These are phyloP conservation scores for Hylyphantes graminicola DNA, from an alignment of 1,140 invertebrate species.

Conservation along the genomic window DNA sequence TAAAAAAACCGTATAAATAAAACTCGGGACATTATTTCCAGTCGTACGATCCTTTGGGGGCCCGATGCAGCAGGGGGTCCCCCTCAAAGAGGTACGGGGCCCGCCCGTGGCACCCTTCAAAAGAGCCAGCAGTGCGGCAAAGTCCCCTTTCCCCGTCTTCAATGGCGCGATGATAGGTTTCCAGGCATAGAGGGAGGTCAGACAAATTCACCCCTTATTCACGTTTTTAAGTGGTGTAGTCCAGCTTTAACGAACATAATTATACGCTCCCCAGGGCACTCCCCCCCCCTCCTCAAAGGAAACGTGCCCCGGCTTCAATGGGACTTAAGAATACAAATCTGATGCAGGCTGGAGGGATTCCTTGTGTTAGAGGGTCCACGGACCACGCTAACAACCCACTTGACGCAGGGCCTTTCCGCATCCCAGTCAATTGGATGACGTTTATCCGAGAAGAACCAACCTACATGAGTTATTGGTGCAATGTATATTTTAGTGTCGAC, in stretches of 20 bases:
- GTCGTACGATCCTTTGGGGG: constrained; percentile 20
- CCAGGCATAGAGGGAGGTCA: constrained; percentile 42
- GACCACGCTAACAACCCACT: constrained; percentile 53
- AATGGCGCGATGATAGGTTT: constrained; percentile 47
- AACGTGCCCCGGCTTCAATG: constrained; percentile 48
- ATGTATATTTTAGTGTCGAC: too few relatives aligned
- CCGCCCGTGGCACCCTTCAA: constrained; percentile 44
- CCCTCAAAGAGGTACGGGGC: constrained; percentile 2
- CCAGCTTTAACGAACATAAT: constrained; percentile 61
- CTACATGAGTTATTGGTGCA: too few relatives aligned
- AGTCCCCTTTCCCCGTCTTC: constrained; percentile 2
- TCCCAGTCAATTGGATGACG: constrained; percentile 33
- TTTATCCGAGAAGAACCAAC: constrained; percentile 12
- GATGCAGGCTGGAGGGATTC: constrained; percentile 5
- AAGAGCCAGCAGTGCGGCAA: constrained; percentile 48
- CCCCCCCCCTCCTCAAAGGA: constrained; percentile 45
- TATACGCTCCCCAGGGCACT: constrained; percentile 50
- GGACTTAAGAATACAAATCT: constrained; percentile 53
- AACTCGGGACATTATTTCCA: constrained; percentile 36
- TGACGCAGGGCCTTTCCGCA: constrained; percentile 37
- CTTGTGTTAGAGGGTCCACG: constrained; percentile 28
- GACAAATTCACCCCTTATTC: constrained; percentile 60
- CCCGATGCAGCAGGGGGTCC: constrained; percentile 22
- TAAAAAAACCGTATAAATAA: constrained; percentile 43
- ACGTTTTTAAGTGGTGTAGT: constrained; percentile 61